A percentile compares a stretch with the other conserved stretches of the same genome.
phyloP scores from a whole-genome alignment of 2,113 vertebrate genomes.

The Phrynosoma platyrhinos region DNA sequence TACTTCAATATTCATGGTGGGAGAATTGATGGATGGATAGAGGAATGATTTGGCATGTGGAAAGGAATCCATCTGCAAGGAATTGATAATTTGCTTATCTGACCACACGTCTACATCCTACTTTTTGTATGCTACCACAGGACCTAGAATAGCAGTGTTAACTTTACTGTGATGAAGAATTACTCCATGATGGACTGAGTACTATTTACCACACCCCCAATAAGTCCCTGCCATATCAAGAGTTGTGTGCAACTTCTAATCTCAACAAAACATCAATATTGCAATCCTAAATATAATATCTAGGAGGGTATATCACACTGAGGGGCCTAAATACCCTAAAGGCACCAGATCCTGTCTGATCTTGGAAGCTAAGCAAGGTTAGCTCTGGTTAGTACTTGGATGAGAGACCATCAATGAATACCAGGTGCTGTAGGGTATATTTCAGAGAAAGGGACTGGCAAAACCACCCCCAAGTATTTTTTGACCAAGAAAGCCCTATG shows the following conservation, averaged over 20 bases:
- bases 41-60: too few species aligned
- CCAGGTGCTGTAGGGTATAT: too few species aligned
- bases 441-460: too few species aligned
- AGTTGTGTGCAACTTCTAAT: neutral
- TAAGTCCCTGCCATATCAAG: neutral
- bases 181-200: neutral
- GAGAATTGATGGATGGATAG: too few species aligned
- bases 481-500: too few species aligned
- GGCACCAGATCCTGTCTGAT: too few species aligned
- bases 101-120: neutral
- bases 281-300: neutral
- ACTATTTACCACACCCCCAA: neutral
- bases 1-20: neutral
- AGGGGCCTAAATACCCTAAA: too few species aligned
- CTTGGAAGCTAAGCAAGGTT: too few species aligned
- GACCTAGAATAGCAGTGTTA: neutral
- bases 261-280: neutral
- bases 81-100: neutral
- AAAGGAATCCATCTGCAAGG: neutral
- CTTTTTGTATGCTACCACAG: neutral
- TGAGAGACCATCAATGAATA: too few species aligned
- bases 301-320: too few species aligned
- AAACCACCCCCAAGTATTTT: too few species aligned
- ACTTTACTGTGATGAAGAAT: neutral
- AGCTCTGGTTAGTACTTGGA: too few species aligned